A percentile compares a stretch with the other conserved stretches of the same genome.
Evolutionary conservation across 2,113 vertebrate species (phyloP).

Genomic region (Beaufortia kweichowensis): DNA sequence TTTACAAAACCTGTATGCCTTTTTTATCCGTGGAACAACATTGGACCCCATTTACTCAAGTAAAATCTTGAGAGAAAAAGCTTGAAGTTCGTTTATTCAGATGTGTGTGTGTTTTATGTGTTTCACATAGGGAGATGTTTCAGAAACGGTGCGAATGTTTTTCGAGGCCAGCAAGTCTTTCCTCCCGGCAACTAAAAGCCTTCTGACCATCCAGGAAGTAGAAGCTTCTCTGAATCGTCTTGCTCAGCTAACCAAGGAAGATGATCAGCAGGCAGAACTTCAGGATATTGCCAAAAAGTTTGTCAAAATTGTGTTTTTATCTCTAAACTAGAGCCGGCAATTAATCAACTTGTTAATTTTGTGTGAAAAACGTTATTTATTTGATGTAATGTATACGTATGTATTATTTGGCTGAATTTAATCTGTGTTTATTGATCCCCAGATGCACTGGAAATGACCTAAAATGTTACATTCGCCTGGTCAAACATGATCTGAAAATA

Average conservation of each 20-base stretch:
- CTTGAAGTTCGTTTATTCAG: too few species aligned
- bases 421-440: neutral
- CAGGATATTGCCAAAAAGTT: slow-evolving; percentile 86
- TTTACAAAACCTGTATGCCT: too few species aligned
- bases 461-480: slow-evolving; percentile 91
- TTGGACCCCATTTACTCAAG: too few species aligned
- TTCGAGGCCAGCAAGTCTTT: slow-evolving; percentile 90
- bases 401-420: neutral
- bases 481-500: slow-evolving; percentile 98
- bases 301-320: slow-evolving; percentile 1
- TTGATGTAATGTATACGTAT: neutral
- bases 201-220: slow-evolving; percentile 94
- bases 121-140: slow-evolving; percentile 89
- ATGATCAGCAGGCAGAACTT: slow-evolving; percentile 91
- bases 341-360: too few species aligned
- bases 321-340: too few species aligned
- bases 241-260: slow-evolving; percentile 92
- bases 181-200: slow-evolving; percentile 88
- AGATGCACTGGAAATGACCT: slow-evolving; percentile 96
- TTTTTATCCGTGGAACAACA: too few species aligned
- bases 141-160: slow-evolving; percentile 92
- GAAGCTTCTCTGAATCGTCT: slow-evolving; percentile 85
- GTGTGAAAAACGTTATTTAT: too few species aligned
- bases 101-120: neutral
- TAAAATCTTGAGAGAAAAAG: too few species aligned